A percentile compares a stretch with the other conserved stretches of the same genome.
Evolutionary conservation across 2,888 invertebrate genomes (phyloP).

Genomic region (Dusona sp.): DNA sequence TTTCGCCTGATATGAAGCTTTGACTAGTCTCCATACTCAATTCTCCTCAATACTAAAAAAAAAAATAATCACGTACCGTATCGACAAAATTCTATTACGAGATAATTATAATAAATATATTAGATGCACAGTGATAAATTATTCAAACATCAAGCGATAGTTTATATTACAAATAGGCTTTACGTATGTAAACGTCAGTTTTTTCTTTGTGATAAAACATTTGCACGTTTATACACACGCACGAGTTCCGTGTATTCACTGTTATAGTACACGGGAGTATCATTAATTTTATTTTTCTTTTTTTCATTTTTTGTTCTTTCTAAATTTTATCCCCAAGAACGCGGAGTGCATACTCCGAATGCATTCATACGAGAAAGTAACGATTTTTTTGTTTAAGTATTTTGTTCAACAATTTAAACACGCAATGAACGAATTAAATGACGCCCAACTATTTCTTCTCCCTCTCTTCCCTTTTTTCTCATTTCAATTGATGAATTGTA

Average conservation of each 20-base stretch:
- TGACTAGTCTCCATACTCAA: slow-evolving; percentile 27
- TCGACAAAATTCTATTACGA: slow-evolving; percentile 58
- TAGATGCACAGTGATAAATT: slow-evolving; percentile 77
- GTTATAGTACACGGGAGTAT: slow-evolving; percentile 44
- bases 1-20: background rate
- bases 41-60: slow-evolving; percentile 9
- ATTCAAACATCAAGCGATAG: slow-evolving; percentile 74
- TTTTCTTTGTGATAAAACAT: slow-evolving; percentile 36
- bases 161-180: slow-evolving; percentile 69
- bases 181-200: slow-evolving; percentile 54
- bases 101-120: slow-evolving; percentile 74
- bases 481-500: slow-evolving; percentile 53
- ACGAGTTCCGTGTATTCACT: slow-evolving; percentile 40
- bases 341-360: slow-evolving; percentile 43
- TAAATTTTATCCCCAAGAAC: slow-evolving; percentile 41
- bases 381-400: slow-evolving; percentile 36
- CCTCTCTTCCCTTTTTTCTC: slow-evolving; percentile 26
- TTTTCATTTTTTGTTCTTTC: slow-evolving; percentile 13
- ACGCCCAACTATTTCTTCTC: slow-evolving; percentile 22
- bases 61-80: slow-evolving; percentile 25
- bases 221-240: slow-evolving; percentile 43
- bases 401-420: slow-evolving; percentile 64
- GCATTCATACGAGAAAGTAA: slow-evolving; percentile 62
- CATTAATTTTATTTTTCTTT: slow-evolving; percentile 24
- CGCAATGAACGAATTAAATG: slow-evolving; percentile 66